Evolutionary conservation across 1,140 invertebrate genomes (phyloP).

Genomic region (Ruditapes philippinarum): DNA sequence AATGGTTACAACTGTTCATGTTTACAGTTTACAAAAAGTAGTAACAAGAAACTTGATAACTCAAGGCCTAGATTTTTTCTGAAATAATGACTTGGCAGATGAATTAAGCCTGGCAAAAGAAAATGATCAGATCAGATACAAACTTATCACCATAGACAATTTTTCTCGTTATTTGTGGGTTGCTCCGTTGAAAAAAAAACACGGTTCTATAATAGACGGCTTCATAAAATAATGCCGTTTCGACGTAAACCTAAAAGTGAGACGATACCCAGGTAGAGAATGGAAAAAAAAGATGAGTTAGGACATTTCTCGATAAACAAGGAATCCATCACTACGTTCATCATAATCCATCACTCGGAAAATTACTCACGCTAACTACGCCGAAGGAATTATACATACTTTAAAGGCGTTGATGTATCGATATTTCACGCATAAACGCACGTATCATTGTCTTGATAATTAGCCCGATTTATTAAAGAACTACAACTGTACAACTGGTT

Average conservation of each 20-base stretch:
- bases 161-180: constrained; percentile 6
- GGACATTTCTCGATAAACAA: background rate
- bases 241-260: constrained; percentile 11
- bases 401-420: constrained; percentile 11
- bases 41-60: constrained; percentile 17
- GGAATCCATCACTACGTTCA: constrained; percentile 12
- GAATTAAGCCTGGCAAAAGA: background rate
- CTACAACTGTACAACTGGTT: no score
- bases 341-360: no score
- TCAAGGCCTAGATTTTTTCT: background rate
- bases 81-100: constrained; percentile 6
- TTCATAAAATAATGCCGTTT: background rate
- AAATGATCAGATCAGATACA: background rate
- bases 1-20: constrained; percentile 58
- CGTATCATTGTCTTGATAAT: background rate
- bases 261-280: constrained; percentile 1
- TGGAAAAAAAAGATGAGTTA: constrained; percentile 31
- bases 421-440: constrained; percentile 22
- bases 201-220: constrained; percentile 1
- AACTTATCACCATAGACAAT: background rate
- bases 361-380: constrained; percentile 4
- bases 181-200: constrained; percentile 1
- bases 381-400: background rate
- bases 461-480: background rate
- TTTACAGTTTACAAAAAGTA: constrained; percentile 54